Conservation (phyloP, 2,888 invertebrate genomes). For the Protodeltote pygarga region DNA sequence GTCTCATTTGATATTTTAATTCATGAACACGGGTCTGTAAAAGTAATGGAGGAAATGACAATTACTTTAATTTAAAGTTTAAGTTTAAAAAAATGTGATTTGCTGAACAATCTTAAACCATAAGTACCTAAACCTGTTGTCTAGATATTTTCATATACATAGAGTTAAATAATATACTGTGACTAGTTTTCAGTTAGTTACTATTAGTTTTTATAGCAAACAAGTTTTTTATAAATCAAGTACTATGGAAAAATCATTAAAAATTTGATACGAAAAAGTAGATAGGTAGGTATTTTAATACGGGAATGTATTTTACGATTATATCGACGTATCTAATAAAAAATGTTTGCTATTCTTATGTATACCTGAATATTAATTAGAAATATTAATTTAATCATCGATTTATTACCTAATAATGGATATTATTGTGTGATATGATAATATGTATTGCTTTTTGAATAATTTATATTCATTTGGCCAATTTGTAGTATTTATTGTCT, state of each 20-base stretch:
- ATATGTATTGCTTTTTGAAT: constrained; percentile 61
- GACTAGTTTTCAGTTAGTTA: constrained; percentile 61
- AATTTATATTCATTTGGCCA: constrained; percentile 43
- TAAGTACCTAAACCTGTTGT: constrained; percentile 36
- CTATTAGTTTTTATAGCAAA: constrained; percentile 62
- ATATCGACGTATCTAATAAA: constrained; percentile 64
- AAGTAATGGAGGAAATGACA: constrained; percentile 31
- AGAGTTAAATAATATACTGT: constrained; percentile 43
- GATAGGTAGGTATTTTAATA: constrained; percentile 86
- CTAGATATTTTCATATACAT: constrained; percentile 44
- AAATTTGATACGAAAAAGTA: constrained; percentile 84
- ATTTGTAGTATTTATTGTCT: constrained; percentile 52
- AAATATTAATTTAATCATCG: constrained; percentile 50
- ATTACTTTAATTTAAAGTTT: constrained; percentile 31
- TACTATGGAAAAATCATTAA: constrained; percentile 65
- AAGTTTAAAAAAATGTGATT: constrained; percentile 36
- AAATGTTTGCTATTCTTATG: constrained; percentile 64
- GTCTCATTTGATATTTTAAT: constrained; percentile 24
- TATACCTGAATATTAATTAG: constrained; percentile 57
- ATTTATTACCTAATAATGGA: constrained; percentile 48
- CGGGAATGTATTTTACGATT: constrained; percentile 79
- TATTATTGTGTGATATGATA: constrained; percentile 68
- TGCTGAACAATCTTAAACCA: constrained; percentile 27
- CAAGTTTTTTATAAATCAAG: constrained; percentile 64
- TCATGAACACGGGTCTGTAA: constrained; percentile 20